Percentiles rank a stretch among this genome's conserved stretches.
Conservation (phyloP, 2,113 vertebrate genomes). For the Atrichornis clamosus region DNA sequence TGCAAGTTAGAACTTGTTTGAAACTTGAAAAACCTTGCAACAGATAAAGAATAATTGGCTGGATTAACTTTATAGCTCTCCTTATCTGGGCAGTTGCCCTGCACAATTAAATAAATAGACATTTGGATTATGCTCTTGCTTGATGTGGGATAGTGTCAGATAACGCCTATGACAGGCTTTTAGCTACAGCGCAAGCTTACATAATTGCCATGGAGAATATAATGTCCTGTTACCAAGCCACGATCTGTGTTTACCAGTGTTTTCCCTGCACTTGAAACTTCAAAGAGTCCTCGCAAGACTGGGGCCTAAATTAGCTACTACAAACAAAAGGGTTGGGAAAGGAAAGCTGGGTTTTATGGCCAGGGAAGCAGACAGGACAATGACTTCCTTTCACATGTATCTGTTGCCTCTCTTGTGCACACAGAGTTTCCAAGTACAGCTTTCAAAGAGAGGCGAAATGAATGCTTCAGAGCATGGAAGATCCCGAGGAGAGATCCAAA, state of each 20-base stretch:
- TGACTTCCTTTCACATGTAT: slow-evolving; percentile 18
- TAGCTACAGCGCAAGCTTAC: neutral
- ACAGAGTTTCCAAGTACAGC: neutral
- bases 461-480: neutral
- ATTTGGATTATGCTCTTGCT: slow-evolving; percentile 26
- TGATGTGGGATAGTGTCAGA: slow-evolving; percentile 43
- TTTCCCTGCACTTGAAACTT: slow-evolving; percentile 46
- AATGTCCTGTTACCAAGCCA: slow-evolving; percentile 7
- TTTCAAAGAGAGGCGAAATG: neutral
- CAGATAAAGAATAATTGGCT: slow-evolving; percentile 48
- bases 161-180: slow-evolving; percentile 25
- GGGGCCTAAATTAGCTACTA: slow-evolving; percentile 39
- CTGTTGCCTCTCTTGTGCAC: neutral
- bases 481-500: neutral
- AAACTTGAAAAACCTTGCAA: slow-evolving; percentile 23
- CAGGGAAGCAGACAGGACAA: slow-evolving; percentile 15
- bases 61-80: slow-evolving; percentile 58
- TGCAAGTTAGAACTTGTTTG: slow-evolving; percentile 45
- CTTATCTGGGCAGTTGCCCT: slow-evolving; percentile 60
- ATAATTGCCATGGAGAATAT: neutral
- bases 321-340: slow-evolving; percentile 30
- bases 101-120: slow-evolving; percentile 61
- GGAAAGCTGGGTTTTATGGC: slow-evolving; percentile 18
- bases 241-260: slow-evolving; percentile 29
- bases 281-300: slow-evolving; percentile 19